phyloP scores from a whole-genome alignment of 2,888 invertebrate species.

The Athripsodes cinereus region DNA sequence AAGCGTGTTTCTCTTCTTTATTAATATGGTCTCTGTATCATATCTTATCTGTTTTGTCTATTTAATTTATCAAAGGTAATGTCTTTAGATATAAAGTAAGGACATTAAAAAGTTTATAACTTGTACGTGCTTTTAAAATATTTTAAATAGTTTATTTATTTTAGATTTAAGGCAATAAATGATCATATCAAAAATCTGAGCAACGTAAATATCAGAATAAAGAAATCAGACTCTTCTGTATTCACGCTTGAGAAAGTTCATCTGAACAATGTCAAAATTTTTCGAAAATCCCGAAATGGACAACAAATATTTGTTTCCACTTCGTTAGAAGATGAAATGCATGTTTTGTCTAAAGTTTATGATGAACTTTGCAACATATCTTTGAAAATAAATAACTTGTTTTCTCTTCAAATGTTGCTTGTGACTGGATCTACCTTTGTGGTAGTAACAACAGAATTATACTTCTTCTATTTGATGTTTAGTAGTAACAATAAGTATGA shows the following conservation, averaged over 20 bases:
- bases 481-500: constrained; percentile 13
- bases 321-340: background rate
- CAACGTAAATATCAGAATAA: too few relatives aligned
- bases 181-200: too few relatives aligned
- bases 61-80: constrained; percentile 18
- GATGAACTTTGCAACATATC: constrained; percentile 17
- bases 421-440: constrained; percentile 16
- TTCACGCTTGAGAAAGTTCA: too few relatives aligned
- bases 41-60: constrained; percentile 16
- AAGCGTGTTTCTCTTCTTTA: constrained; percentile 7
- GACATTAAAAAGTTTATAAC: too few relatives aligned
- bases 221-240: too few relatives aligned
- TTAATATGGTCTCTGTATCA: constrained; percentile 9
- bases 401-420: constrained; percentile 16
- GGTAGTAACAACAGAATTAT: constrained; percentile 17
- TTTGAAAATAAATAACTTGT: constrained; percentile 11
- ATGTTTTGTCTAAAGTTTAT: constrained; percentile 18
- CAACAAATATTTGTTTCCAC: too few relatives aligned
- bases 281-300: too few relatives aligned
- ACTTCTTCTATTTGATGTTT: constrained; percentile 23
- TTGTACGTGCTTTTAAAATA: too few relatives aligned
- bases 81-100: too few relatives aligned
- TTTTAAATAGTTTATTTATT: background rate
- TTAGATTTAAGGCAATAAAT: background rate
- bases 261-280: too few relatives aligned